Percentiles rank a stretch among this genome's conserved stretches.
Evolutionary conservation across 2,113 vertebrate species (phyloP).

Genomic region (Andinoacara biseriatus): DNA sequence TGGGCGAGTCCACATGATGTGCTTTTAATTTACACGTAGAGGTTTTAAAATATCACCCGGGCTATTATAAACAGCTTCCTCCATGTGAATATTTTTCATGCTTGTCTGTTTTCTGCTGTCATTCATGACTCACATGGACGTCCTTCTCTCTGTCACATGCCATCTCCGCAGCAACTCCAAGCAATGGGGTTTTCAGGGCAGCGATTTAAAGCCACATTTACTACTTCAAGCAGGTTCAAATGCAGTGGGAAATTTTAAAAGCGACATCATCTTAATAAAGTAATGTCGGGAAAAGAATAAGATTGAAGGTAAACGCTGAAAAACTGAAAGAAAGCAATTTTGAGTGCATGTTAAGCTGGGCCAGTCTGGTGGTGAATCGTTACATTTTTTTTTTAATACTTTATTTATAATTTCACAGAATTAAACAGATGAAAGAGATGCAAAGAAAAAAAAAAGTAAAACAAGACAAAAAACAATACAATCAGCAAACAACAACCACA

Average conservation of each 20-base stretch:
- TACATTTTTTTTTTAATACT: no score
- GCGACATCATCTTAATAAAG: background rate
- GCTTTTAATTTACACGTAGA: slow-evolving; percentile 5
- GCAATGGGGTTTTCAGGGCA: background rate
- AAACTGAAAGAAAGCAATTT: no score
- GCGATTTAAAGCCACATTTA: background rate
- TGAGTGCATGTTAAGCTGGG: no score
- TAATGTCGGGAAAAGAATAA: background rate
- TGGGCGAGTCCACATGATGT: background rate
- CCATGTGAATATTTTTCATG: background rate
- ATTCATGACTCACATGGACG: background rate
- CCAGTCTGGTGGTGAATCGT: no score
- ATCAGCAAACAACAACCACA: no score
- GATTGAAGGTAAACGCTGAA: background rate
- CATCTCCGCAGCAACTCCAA: background rate
- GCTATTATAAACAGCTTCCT: background rate
- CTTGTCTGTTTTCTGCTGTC: background rate
- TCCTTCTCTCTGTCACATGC: background rate
- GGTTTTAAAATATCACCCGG: background rate
- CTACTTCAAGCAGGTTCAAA: background rate
- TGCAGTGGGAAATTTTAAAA: background rate
- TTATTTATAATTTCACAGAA: no score
- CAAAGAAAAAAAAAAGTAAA: no score
- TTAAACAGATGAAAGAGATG: no score
- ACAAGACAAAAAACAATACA: no score